Evolutionary conservation across 2,797 vertebrate species (phyloP), one percentile per base, ranked within the genome.

Genomic region (Amphiprion clarkii): DNA sequence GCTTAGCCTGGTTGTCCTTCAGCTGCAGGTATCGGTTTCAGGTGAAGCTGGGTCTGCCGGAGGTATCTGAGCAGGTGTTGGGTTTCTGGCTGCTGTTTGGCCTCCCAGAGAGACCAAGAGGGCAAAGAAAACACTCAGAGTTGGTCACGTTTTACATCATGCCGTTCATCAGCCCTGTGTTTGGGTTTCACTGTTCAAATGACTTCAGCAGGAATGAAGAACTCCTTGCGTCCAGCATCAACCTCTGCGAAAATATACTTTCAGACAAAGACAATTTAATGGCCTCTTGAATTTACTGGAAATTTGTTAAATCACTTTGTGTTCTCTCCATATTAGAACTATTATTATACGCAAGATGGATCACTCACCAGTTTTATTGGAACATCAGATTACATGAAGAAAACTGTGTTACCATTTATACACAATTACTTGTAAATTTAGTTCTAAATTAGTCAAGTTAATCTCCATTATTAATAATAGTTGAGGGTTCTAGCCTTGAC

Each of bases 1-100:
- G 69, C 42, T 56, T 19, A 0, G 27, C 7, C 54, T 57, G n/a
- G 2, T 56, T 74, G 53, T 75, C 63, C 75, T 56, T 17, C 3
- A 17, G 33, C 44, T 68, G 36, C 19, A 53, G 52, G 21, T 66
- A 74, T 79, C 59, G 8, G 40, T 84, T 82, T 74, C 31, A 64
- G 69, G 69, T 77, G n/a, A 55, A 80, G 76, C 46, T 62, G 55
- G 59, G 48, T 67, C 21, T 42, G 59, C 69, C 11, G 44, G 67
- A 69, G 49, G 66, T 63, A 77, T 64, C 49, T 46, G 44, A 3
- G 68, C 76, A 81, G 78, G 77, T 87, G 79, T 82, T 68, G 73
- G 68, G 52, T 83, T 78, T 79, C 74, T 80, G n/a, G 52, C 69
- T 76, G 73, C 66, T 73, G 61, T 79, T 78, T 72, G 67, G 71